Evolutionary conservation across 2,888 invertebrate species (phyloP), one percentile per base, ranked within the genome.

Genomic region (Eucera pruinosa): DNA sequence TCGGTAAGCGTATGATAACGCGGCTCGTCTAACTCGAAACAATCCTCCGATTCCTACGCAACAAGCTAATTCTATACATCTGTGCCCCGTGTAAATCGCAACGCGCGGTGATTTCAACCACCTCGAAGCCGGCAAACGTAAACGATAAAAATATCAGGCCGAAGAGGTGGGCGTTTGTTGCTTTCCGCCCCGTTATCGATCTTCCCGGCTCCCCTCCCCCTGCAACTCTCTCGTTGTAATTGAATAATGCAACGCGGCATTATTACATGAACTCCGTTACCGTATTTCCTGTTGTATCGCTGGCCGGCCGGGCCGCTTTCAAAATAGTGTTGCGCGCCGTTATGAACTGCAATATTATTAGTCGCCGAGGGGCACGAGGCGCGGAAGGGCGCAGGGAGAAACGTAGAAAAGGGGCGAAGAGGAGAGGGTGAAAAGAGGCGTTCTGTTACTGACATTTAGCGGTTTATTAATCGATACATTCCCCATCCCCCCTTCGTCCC

Each of bases 371-470:
- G 55, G 1, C 15, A 39, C 4, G 23, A 13, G 23, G 23, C 13
- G n/a, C 7, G 4, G 23, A 9, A 4, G 15, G 50, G 13, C 0
- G 2, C 15, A 20, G 36, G 7, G 62, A 11, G 6, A 20, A 27
- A 6, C 23, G 2, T 23, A 1, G 11, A 20, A 11, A 6, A 1
- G 11, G 20, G 68, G n/a, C 1, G 18, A 25, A n/a, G 20, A 5
- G 20, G 9, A 39, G n/a, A 18, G 48, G 7, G 36, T 6, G 20
- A 18, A 25, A 11, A 13, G 58, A 36, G 66, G 71, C 66, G 33
- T 62, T 57, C 75, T 77, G 77, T 75, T 77, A 74, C 77, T 77
- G 77, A 77, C 77, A 77, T 77, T 77, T 77, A 77, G 77, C 77
- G 77, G 77, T 77, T 77, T 74, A 77, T 77, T 77, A 77, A 77